A percentile compares a stretch with the other conserved stretches of the same genome.
phyloP scores from a whole-genome alignment of 1,140 invertebrate genomes.

The Elymnias hypermnestra region DNA sequence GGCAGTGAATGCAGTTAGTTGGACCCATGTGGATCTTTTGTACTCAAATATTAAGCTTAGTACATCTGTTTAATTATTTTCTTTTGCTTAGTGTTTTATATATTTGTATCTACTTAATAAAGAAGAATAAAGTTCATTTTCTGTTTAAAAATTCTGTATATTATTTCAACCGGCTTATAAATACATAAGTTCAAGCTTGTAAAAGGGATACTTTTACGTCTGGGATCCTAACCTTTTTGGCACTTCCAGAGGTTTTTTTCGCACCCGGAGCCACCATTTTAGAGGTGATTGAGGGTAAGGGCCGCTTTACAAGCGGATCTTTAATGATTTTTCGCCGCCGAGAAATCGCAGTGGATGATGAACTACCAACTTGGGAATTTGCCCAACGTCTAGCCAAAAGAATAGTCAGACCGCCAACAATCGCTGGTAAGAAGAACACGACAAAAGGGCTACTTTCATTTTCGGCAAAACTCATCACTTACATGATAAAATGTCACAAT shows the following conservation, averaged over 20 bases:
- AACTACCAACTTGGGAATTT: slow-evolving; percentile 59
- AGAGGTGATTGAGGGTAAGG: slow-evolving; percentile 49
- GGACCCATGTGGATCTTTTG: too few species aligned
- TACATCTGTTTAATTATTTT: too few species aligned
- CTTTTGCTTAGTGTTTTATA: too few species aligned
- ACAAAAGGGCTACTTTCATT: slow-evolving; percentile 75
- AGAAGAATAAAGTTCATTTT: too few species aligned
- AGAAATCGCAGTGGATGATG: slow-evolving; percentile 66
- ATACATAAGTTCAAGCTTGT: neutral
- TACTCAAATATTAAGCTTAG: too few species aligned
- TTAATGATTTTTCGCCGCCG: slow-evolving; percentile 70
- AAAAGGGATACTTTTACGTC: neutral
- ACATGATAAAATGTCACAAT: slow-evolving; percentile 68
- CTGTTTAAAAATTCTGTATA: too few species aligned
- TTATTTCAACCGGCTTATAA: neutral
- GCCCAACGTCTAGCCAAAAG: slow-evolving; percentile 70
- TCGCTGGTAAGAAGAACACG: slow-evolving; percentile 72
- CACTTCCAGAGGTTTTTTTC: slow-evolving; percentile 41
- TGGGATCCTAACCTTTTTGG: slow-evolving; percentile 45
- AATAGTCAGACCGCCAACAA: slow-evolving; percentile 70
- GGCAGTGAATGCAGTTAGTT: too few species aligned
- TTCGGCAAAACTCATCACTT: slow-evolving; percentile 76
- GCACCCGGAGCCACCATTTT: slow-evolving; percentile 59
- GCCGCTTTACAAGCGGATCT: slow-evolving; percentile 66
- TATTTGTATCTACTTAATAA: too few species aligned